phyloP scores from a whole-genome alignment of 35 echinoderm and acorn worm genomes.

The Hemicentrotus pulcherrimus region DNA sequence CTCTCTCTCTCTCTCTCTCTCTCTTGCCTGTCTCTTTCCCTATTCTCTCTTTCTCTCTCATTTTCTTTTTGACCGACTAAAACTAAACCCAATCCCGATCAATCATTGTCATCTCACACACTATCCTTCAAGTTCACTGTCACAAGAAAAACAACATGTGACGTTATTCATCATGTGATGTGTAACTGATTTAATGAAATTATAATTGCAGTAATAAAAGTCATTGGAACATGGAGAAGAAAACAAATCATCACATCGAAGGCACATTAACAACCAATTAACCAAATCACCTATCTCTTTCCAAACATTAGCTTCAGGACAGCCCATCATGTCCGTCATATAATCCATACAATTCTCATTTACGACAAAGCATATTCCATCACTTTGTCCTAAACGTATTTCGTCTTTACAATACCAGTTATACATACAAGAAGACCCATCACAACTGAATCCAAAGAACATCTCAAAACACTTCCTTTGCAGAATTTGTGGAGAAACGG shows the following conservation, averaged over 20 bases:
- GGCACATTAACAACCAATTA: neutral
- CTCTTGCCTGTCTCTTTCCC: neutral
- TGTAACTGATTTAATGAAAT: neutral
- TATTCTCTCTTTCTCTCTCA: neutral
- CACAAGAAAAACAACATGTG: neutral
- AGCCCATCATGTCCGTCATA: neutral
- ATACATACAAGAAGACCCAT: neutral
- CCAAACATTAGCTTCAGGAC: neutral
- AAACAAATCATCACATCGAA: neutral
- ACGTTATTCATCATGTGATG: neutral
- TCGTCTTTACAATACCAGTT: neutral
- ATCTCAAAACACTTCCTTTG: neutral
- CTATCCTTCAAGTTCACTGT: neutral
- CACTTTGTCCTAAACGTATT: neutral
- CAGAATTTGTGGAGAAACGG: neutral
- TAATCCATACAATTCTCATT: neutral
- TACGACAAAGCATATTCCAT: neutral
- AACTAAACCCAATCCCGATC: neutral
- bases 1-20: neutral
- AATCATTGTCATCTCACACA: neutral
- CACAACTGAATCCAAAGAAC: neutral
- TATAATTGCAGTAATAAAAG: neutral
- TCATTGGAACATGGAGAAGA: neutral
- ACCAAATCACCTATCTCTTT: neutral
- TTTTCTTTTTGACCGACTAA: neutral